Evolutionary conservation across 2,888 invertebrate species (phyloP), one percentile per base, ranked within the genome.

Genomic region (Rhaphigaster nebulosa): DNA sequence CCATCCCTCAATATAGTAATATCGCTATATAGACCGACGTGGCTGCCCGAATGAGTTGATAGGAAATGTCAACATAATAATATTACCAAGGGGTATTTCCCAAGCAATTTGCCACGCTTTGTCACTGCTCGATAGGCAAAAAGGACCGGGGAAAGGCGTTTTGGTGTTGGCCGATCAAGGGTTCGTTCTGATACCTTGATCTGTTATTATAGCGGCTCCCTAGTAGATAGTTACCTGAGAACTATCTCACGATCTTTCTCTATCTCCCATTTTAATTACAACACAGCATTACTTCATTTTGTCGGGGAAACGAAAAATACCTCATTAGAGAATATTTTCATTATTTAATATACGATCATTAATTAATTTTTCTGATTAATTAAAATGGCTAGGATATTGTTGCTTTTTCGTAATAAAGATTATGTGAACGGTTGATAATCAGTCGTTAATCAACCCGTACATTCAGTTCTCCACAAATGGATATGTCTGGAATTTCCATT

Each of bases 51-150:
- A 70, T 70, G 34, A 34, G 10, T 34, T 34, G 70, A 70, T 70
- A 41, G 45, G 84, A 45, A 84, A 84, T 45, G 84, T 41, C 84
- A 45, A 84, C 84, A 84, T 84, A 84, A 84, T 45, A 84, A 45
- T 84, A 84, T 80, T 80, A 41, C 80, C 80, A 41, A 80, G 80
- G 26, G 41, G 23, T 41, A 41, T 84, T 84, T 84, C 84, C 84
- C n/a, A 84, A 84, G 84, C 84, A 1, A 84, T 84, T 84, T n/a
- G 12, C n/a, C 84, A 45, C n/a, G 84, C 84, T 45, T 84, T 84
- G 84, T 84, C 84, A 45, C n/a, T 45, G 45, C 84, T 84, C 4
- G 45, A n/a, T 45, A 84, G 70, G 20, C 34, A 34, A 70, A 70
- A 70, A 70, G 34, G 34, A 70, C 3, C 70, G 34, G 34, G 34